These are phyloP conservation scores for Orius laevigatus DNA, from an alignment of 1,140 invertebrate species.

Conservation along the genomic window DNA sequence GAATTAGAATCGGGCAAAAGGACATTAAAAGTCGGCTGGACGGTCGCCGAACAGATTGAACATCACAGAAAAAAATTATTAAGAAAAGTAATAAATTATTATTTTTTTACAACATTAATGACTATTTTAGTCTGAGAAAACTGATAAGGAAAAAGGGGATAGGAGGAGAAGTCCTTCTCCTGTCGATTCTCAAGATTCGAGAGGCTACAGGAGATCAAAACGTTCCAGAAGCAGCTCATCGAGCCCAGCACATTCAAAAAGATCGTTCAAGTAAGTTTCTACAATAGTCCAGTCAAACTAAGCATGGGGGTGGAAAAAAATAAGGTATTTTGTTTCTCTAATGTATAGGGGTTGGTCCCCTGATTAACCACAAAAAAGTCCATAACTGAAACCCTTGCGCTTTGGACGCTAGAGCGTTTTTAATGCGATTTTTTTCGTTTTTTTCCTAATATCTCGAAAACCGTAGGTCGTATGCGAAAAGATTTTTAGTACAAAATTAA, in stretches of 20 bases:
- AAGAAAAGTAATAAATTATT: slow-evolving; percentile 42
- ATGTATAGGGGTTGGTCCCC: neutral
- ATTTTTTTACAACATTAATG: neutral
- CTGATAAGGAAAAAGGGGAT: slow-evolving; percentile 16
- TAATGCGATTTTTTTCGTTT: too few species aligned
- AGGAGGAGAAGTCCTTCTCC: slow-evolving; percentile 22
- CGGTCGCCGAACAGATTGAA: slow-evolving; percentile 68
- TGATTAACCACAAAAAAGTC: neutral
- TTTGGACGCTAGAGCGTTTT: too few species aligned
- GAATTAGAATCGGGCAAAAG: slow-evolving; percentile 77
- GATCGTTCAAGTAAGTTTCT: slow-evolving; percentile 19
- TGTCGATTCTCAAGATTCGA: slow-evolving; percentile 14
- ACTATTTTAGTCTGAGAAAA: slow-evolving; percentile 22
- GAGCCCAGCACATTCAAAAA: slow-evolving; percentile 19
- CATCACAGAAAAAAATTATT: slow-evolving; percentile 83
- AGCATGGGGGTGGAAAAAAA: too few species aligned
- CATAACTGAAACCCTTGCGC: neutral
- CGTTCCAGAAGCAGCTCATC: slow-evolving; percentile 21
- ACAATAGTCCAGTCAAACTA: neutral
- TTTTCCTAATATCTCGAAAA: neutral
- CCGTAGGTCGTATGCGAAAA: neutral
- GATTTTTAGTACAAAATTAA: neutral
- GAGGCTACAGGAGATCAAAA: slow-evolving; percentile 17
- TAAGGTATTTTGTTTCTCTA: neutral
- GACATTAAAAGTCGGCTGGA: slow-evolving; percentile 58